Conservation (phyloP, 2,888 invertebrate species). For the Watsonalla binaria region DNA sequence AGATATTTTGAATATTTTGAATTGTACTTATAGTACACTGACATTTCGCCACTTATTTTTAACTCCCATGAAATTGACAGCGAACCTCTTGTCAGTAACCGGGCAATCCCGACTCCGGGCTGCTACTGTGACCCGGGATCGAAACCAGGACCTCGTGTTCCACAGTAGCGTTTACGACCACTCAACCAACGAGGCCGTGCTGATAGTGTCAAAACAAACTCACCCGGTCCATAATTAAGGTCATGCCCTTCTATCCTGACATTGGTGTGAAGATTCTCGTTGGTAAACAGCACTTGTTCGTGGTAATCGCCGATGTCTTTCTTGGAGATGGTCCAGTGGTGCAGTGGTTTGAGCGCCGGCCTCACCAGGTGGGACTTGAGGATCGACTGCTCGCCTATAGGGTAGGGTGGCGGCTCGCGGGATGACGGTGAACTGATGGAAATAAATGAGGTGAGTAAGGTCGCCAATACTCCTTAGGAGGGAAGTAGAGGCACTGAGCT, state of each 20-base stretch:
- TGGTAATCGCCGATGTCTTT: conserved; percentile 66
- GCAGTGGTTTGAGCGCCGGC: conserved; percentile 45
- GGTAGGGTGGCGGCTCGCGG: conserved; percentile 54
- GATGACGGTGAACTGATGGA: conserved; percentile 52
- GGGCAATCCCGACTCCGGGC: too few relatives aligned
- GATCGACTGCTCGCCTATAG: conserved; percentile 63
- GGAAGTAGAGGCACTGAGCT: too few relatives aligned
- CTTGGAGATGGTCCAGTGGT: conserved; percentile 74
- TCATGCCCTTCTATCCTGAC: conserved; percentile 54
- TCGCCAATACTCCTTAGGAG: too few relatives aligned
- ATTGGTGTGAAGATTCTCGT: conserved; percentile 56
- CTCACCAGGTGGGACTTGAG: conserved; percentile 66
- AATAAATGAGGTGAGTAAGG: too few relatives aligned
- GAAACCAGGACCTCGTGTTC: background rate
- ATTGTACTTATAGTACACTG: too few relatives aligned
- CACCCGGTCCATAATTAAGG: conserved; percentile 66
- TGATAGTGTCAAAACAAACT: too few relatives aligned
- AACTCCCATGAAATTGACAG: too few relatives aligned
- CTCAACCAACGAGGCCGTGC: background rate
- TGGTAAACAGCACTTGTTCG: conserved; percentile 70
- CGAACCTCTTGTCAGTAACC: too few relatives aligned
- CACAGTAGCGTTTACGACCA: too few relatives aligned
- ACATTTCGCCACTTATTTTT: too few relatives aligned
- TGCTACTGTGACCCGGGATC: too few relatives aligned
- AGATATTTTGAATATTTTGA: too few relatives aligned